phyloP scores from a whole-genome alignment of 2,888 invertebrate genomes.

The Germaria angustata region DNA sequence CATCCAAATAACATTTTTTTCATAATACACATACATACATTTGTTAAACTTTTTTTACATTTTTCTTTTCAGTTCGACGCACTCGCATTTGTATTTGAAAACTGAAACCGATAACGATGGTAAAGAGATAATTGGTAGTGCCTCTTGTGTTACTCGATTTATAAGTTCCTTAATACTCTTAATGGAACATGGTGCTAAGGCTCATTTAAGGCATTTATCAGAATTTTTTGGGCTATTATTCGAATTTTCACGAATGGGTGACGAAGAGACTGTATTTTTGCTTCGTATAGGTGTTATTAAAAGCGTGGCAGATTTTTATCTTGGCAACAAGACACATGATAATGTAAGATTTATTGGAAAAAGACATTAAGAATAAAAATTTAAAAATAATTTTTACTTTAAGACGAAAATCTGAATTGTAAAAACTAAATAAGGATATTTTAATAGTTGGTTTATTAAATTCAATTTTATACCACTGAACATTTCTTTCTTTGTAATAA shows the following conservation, averaged over 20 bases:
- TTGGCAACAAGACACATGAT: slow-evolving; percentile 89
- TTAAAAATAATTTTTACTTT: too few species aligned
- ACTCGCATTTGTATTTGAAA: slow-evolving; percentile 83
- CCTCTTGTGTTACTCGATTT: slow-evolving; percentile 95
- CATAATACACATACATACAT: too few species aligned
- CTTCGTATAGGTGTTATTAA: slow-evolving; percentile 92
- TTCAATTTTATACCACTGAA: too few species aligned
- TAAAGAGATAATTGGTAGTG: slow-evolving; percentile 83
- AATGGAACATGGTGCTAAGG: slow-evolving; percentile 93
- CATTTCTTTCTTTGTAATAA: neutral
- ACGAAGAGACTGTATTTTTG: slow-evolving; percentile 94
- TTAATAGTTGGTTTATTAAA: too few species aligned
- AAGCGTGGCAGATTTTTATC: slow-evolving; percentile 94
- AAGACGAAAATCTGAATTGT: too few species aligned
- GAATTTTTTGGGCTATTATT: slow-evolving; percentile 95
- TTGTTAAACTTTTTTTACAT: too few species aligned
- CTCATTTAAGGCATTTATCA: slow-evolving; percentile 91
- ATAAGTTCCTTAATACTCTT: slow-evolving; percentile 91
- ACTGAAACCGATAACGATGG: slow-evolving; percentile 81
- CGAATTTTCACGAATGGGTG: slow-evolving; percentile 97
- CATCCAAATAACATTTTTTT: too few species aligned
- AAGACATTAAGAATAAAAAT: neutral
- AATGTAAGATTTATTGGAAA: slow-evolving; percentile 81
- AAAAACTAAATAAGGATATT: too few species aligned
- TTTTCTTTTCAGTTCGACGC: slow-evolving; percentile 80